Evolutionary conservation across 2,113 vertebrate genomes (phyloP).

Genomic region (Neotoma lepida): DNA sequence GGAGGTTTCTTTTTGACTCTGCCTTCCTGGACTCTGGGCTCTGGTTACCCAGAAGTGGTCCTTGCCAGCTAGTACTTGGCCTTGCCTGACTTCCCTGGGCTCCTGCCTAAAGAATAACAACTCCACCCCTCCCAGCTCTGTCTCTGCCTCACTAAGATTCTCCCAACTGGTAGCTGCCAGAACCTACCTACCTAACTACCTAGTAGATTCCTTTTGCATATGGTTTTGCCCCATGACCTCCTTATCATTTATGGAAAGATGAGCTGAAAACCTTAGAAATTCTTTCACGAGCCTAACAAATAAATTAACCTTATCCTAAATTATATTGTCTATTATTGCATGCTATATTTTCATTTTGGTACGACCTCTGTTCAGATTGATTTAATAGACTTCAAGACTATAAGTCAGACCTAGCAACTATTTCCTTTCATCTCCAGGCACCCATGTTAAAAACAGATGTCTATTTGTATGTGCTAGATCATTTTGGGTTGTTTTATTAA

Average conservation of each 20-base stretch:
- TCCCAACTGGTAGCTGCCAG: not conserved
- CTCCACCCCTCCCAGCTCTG: conserved; percentile 7
- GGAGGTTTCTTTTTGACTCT: conserved; percentile 28
- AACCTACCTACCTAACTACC: conserved; percentile 45
- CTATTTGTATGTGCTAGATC: not conserved
- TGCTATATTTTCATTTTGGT: not conserved
- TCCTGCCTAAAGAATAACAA: conserved; percentile 17
- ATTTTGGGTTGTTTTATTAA: not conserved
- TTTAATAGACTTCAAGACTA: conserved; percentile 18
- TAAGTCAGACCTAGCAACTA: not conserved
- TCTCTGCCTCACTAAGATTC: not conserved
- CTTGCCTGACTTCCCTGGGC: conserved; percentile 51
- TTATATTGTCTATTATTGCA: not conserved
- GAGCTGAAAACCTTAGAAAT: not conserved
- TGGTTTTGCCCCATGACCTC: not conserved
- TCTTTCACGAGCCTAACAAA: not conserved
- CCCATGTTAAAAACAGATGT: not conserved
- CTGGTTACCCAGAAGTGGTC: conserved; percentile 1
- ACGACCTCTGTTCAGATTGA: not conserved
- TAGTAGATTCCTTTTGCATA: not conserved
- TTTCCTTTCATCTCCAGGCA: conserved; percentile 10
- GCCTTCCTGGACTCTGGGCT: conserved; percentile 38
- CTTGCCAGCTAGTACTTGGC: not conserved
- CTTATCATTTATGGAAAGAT: not conserved
- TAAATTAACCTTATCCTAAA: not conserved